A percentile compares a stretch with the other conserved stretches of the same genome.
Conservation (phyloP, 2,888 invertebrate species). For the Cryptocheilus praepositus region DNA sequence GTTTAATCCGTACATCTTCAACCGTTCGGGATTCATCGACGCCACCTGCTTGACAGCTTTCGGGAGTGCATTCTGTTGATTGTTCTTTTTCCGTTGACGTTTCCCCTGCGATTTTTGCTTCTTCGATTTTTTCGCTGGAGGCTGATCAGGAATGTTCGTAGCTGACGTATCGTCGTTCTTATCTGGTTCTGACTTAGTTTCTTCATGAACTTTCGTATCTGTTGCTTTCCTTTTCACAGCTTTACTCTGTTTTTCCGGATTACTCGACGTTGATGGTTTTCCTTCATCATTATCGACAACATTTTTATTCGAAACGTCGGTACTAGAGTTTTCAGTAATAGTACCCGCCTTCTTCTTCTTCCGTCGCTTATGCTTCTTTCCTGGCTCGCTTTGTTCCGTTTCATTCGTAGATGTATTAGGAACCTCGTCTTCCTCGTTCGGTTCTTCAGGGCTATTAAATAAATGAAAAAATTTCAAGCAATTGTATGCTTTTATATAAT, state of each 20-base stretch:
- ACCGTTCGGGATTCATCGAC: constrained; percentile 82
- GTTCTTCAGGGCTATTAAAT: not conserved
- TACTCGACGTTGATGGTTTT: not conserved
- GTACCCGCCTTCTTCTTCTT: constrained; percentile 67
- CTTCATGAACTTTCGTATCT: constrained; percentile 14
- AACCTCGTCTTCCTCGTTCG: constrained; percentile 47
- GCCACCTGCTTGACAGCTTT: constrained; percentile 40
- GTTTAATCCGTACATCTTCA: constrained; percentile 94
- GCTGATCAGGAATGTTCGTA: constrained; percentile 26
- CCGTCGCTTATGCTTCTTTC: constrained; percentile 31
- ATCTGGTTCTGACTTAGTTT: not conserved
- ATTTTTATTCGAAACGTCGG: not conserved
- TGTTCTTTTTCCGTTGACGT: constrained; percentile 47
- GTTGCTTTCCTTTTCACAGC: constrained; percentile 47
- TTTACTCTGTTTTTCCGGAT: not conserved
- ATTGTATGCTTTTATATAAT: no score
- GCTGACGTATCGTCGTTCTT: not conserved
- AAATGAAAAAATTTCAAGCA: no score
- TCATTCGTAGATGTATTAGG: constrained; percentile 63
- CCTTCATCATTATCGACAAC: not conserved
- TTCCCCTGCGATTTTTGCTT: constrained; percentile 38
- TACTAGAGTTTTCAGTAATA: not conserved
- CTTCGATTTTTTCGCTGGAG: constrained; percentile 32
- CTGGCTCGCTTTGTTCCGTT: not conserved
- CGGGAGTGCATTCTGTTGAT: constrained; percentile 19